phyloP scores from a whole-genome alignment of 2,888 invertebrate species.

The Myopa tessellatipennis region DNA sequence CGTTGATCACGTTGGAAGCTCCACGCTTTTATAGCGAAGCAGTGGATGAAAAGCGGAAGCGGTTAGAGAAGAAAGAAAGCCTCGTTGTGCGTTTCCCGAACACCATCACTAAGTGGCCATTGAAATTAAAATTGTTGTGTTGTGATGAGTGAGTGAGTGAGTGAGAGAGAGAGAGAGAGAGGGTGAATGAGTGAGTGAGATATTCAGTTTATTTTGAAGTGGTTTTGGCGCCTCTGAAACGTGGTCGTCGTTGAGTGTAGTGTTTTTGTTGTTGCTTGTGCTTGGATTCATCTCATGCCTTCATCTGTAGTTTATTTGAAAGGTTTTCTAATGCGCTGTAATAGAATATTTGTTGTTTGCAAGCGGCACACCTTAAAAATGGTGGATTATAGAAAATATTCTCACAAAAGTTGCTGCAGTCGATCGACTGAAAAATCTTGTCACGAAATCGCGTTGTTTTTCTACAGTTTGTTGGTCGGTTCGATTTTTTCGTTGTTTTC shows the following conservation, averaged over 20 bases:
- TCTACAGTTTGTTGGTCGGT: background rate
- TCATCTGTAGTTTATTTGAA: too few relatives aligned
- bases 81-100: too few relatives aligned
- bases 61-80: background rate
- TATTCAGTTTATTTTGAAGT: background rate
- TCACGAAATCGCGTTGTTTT: conserved; percentile 5
- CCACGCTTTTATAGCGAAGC: background rate
- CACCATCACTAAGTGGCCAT: too few relatives aligned
- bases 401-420: background rate
- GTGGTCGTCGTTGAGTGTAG: background rate
- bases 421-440: background rate
- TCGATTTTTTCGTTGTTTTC: background rate
- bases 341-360: background rate
- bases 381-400: background rate
- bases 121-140: too few relatives aligned
- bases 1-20: background rate
- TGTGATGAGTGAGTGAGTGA: background rate
- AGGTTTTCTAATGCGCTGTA: background rate
- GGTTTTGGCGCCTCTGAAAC: background rate
- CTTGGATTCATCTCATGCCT: too few relatives aligned
- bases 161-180: background rate
- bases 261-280: background rate
- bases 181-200: background rate
- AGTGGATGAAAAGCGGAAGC: background rate
- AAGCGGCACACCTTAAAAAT: conserved; percentile 10